Conservation (phyloP, 2,797 vertebrate genomes). For the Squalus acanthias region DNA sequence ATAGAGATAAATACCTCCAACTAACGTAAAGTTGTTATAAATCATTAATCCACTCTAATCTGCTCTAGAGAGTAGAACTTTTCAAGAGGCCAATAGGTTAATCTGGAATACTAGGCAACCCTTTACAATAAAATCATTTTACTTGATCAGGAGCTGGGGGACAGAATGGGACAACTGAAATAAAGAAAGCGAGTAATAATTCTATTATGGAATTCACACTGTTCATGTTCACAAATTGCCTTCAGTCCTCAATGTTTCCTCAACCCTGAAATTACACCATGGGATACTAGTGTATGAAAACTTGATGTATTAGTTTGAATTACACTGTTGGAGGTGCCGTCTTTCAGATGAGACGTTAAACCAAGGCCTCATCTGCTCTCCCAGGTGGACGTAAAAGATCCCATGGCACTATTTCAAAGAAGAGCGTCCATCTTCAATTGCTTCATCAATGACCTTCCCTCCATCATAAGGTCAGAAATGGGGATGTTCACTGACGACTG, state of each 20-base stretch:
- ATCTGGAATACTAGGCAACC: background rate
- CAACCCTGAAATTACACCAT: background rate
- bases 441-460: no score
- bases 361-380: no score
- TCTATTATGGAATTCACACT: background rate
- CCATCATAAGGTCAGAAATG: no score
- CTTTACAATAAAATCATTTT: background rate
- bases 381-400: no score
- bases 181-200: background rate
- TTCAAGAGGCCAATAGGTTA: background rate
- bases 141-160: background rate
- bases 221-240: background rate
- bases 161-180: background rate
- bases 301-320: background rate
- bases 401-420: no score
- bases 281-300: background rate
- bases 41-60: background rate
- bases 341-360: no score
- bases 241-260: background rate
- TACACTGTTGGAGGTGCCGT: background rate
- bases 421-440: no score
- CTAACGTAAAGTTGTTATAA: background rate
- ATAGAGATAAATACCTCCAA: background rate
- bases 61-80: background rate
- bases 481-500: no score